Percentiles rank a stretch among this genome's conserved stretches.
phyloP scores from a whole-genome alignment of 2,888 invertebrate genomes.

The Gymnoscelis rufifasciata region DNA sequence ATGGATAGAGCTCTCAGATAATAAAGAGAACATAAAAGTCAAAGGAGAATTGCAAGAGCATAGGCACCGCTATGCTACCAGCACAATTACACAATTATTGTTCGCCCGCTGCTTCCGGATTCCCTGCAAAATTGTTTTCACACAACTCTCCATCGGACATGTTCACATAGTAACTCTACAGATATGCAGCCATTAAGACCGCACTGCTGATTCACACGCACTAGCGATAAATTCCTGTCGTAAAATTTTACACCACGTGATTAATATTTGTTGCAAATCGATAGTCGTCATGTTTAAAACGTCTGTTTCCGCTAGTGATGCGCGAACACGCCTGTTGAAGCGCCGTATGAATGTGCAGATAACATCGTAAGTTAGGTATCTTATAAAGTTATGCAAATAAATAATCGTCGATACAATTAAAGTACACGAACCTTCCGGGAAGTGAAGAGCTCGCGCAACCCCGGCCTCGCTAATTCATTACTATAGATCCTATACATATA shows the following conservation, averaged over 20 bases:
- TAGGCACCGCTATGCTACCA: slow-evolving; percentile 35
- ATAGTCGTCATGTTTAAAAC: slow-evolving; percentile 32
- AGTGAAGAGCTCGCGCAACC: slow-evolving; percentile 41
- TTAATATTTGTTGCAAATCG: slow-evolving; percentile 33
- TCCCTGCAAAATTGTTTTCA: slow-evolving; percentile 58
- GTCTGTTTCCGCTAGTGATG: slow-evolving; percentile 39
- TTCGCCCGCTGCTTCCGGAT: slow-evolving; percentile 63
- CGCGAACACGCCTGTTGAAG: slow-evolving; percentile 31
- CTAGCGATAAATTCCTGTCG: slow-evolving; percentile 31
- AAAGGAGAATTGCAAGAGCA: slow-evolving; percentile 1
- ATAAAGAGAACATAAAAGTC: slow-evolving; percentile 3
- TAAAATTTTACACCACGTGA: slow-evolving; percentile 33
- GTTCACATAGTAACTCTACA: slow-evolving; percentile 26
- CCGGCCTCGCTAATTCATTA: slow-evolving; percentile 29
- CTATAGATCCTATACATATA: slow-evolving; percentile 21
- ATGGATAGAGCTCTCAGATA: no score
- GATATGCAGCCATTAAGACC: slow-evolving; percentile 27
- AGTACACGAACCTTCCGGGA: slow-evolving; percentile 62
- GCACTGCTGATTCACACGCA: slow-evolving; percentile 26
- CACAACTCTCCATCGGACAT: slow-evolving; percentile 36
- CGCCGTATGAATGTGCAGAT: slow-evolving; percentile 30
- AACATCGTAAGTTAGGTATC: slow-evolving; percentile 48
- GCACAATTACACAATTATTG: slow-evolving; percentile 69
- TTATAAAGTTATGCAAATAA: slow-evolving; percentile 42
- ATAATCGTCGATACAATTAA: slow-evolving; percentile 53